These are phyloP conservation scores for Chrysochloris asiatica DNA, from an alignment of 2,113 vertebrate species.

Conservation along the genomic window DNA sequence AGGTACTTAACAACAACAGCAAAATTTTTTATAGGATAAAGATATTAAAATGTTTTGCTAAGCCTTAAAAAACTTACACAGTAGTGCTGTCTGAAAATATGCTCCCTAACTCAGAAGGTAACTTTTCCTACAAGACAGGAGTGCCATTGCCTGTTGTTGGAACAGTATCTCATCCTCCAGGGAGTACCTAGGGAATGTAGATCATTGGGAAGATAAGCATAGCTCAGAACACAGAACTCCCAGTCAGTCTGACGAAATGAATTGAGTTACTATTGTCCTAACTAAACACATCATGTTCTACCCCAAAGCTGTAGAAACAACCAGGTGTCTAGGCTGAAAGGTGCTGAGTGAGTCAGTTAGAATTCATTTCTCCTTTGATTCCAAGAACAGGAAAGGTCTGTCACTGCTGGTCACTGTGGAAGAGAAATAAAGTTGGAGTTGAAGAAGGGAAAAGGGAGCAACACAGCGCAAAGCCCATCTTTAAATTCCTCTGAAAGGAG, in stretches of 20 bases:
- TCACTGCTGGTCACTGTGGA: conserved; percentile 8
- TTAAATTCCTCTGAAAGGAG: conserved; percentile 65
- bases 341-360: conserved; percentile 37
- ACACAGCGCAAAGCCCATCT: conserved; percentile 20
- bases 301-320: not conserved
- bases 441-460: not conserved
- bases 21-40: not conserved
- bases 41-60: not conserved
- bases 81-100: not conserved
- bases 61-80: not conserved
- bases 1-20: no score
- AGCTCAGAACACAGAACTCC: not conserved
- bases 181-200: not conserved
- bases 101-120: not conserved
- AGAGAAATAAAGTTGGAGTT: conserved; percentile 30
- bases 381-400: conserved; percentile 9
- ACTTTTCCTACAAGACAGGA: not conserved
- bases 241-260: not conserved
- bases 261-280: not conserved
- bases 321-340: conserved; percentile 6
- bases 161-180: not conserved
- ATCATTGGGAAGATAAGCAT: not conserved
- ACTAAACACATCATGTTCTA: not conserved
- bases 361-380: conserved; percentile 25
- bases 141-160: not conserved